Conservation (phyloP, 2,888 invertebrate genomes). For the Lymantria dispar region DNA sequence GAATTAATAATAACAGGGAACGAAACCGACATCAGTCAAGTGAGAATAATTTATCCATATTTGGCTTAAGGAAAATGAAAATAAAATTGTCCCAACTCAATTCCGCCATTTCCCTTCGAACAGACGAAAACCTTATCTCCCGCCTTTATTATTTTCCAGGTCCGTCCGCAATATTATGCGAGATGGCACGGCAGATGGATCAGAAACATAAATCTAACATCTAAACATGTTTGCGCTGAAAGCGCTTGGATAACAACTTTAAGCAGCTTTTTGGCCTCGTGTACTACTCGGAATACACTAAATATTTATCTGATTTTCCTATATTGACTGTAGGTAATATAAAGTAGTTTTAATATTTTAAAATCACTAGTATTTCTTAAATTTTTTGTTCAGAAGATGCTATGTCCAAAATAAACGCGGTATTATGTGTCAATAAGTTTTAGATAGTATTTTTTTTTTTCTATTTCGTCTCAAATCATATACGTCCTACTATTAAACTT, state of each 20-base stretch:
- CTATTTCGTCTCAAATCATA: too few species aligned
- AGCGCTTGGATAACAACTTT: slow-evolving; percentile 41
- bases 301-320: too few species aligned
- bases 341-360: too few species aligned
- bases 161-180: slow-evolving; percentile 75
- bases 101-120: slow-evolving; percentile 57
- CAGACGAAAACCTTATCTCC: slow-evolving; percentile 71
- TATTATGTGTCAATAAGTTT: too few species aligned
- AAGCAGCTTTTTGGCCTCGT: slow-evolving; percentile 35
- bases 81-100: slow-evolving; percentile 68
- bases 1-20: slow-evolving; percentile 29
- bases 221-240: slow-evolving; percentile 72
- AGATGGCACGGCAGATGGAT: slow-evolving; percentile 71
- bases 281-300: too few species aligned
- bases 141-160: slow-evolving; percentile 75
- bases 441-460: too few species aligned
- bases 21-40: slow-evolving; percentile 47
- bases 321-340: too few species aligned
- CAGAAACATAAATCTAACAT: slow-evolving; percentile 76
- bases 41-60: slow-evolving; percentile 55
- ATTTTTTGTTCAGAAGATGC: too few species aligned
- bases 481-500: too few species aligned
- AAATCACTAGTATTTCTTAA: too few species aligned
- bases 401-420: too few species aligned
- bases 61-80: slow-evolving; percentile 64